Evolutionary conservation across 2,888 invertebrate genomes (phyloP).

Genomic region (Argyresthia albistria): DNA sequence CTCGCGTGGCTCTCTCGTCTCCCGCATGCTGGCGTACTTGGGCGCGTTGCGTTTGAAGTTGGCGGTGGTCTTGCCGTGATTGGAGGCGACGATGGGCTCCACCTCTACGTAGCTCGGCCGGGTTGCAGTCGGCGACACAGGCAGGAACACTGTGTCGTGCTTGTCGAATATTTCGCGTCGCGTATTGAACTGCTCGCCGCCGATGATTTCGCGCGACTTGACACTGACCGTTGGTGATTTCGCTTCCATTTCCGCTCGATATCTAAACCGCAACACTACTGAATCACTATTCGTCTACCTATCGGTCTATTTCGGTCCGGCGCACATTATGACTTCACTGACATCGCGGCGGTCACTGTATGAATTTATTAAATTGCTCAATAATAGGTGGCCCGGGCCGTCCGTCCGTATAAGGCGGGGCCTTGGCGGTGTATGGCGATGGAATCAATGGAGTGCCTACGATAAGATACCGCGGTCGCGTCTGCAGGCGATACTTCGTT

Average conservation of each 20-base stretch:
- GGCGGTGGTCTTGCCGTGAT: slow-evolving; percentile 57
- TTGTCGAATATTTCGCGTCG: slow-evolving; percentile 66
- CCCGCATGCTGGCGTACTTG: slow-evolving; percentile 62
- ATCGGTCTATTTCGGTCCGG: slow-evolving; percentile 62
- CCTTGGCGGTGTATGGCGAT: slow-evolving; percentile 62
- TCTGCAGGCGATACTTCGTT: slow-evolving; percentile 34
- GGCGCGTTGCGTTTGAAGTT: slow-evolving; percentile 60
- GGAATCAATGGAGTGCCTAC: slow-evolving; percentile 61
- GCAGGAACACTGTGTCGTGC: slow-evolving; percentile 64
- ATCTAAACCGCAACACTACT: slow-evolving; percentile 68
- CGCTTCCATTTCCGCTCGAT: slow-evolving; percentile 65
- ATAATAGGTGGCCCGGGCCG: slow-evolving; percentile 58
- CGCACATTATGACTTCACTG: slow-evolving; percentile 69
- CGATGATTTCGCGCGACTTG: slow-evolving; percentile 64
- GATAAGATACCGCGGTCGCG: slow-evolving; percentile 63
- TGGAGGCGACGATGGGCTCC: slow-evolving; percentile 53
- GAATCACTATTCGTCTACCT: slow-evolving; percentile 65
- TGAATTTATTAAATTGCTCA: slow-evolving; percentile 48
- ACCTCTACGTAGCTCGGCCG: slow-evolving; percentile 38
- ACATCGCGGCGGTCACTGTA: slow-evolving; percentile 35
- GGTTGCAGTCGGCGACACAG: slow-evolving; percentile 40
- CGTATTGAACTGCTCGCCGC: slow-evolving; percentile 63
- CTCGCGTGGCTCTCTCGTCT: slow-evolving; percentile 46
- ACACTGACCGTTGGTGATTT: slow-evolving; percentile 61
- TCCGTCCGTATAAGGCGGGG: slow-evolving; percentile 60